Percentiles rank a stretch among this genome's conserved stretches.
Conservation (phyloP, 2,888 invertebrate species). For the Carterocephalus palaemon region DNA sequence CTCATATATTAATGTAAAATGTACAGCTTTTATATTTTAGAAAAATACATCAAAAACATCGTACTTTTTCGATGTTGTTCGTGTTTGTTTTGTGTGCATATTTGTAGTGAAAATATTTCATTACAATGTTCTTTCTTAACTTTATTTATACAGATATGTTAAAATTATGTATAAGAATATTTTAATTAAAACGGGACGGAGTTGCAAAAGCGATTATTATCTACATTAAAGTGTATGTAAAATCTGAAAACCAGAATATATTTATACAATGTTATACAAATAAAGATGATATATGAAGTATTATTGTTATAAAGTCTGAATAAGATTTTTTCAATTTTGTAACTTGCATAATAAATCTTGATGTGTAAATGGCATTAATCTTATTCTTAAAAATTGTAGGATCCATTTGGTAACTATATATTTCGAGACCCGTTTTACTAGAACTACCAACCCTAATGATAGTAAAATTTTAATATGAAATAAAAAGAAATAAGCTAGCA, state of each 20-base stretch:
- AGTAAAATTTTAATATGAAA: constrained; percentile 10
- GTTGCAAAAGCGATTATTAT: constrained; percentile 31
- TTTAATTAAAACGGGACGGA: constrained; percentile 39
- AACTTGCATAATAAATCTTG: constrained; percentile 20
- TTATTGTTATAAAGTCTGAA: background rate
- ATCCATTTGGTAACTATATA: constrained; percentile 72
- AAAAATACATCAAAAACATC: constrained; percentile 19
- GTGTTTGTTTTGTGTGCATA: constrained; percentile 29
- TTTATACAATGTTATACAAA: constrained; percentile 1
- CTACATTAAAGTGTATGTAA: constrained; percentile 37
- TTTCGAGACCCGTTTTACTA: constrained; percentile 70
- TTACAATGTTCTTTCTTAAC: constrained; percentile 30
- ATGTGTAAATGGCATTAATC: constrained; percentile 43
- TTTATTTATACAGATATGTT: constrained; percentile 31
- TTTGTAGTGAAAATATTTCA: constrained; percentile 40
- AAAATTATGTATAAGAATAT: constrained; percentile 26
- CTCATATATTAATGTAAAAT: constrained; percentile 19
- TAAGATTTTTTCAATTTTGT: constrained; percentile 6
- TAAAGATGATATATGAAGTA: constrained; percentile 3
- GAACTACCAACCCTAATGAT: constrained; percentile 47
- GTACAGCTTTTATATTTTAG: constrained; percentile 15
- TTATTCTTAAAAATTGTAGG: constrained; percentile 51
- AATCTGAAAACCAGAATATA: constrained; percentile 46
- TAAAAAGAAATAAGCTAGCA: constrained; percentile 18
- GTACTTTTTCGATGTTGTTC: constrained; percentile 19